These are phyloP conservation scores for Neodiprion lecontei DNA, from an alignment of 1,140 invertebrate species.

Conservation along the genomic window DNA sequence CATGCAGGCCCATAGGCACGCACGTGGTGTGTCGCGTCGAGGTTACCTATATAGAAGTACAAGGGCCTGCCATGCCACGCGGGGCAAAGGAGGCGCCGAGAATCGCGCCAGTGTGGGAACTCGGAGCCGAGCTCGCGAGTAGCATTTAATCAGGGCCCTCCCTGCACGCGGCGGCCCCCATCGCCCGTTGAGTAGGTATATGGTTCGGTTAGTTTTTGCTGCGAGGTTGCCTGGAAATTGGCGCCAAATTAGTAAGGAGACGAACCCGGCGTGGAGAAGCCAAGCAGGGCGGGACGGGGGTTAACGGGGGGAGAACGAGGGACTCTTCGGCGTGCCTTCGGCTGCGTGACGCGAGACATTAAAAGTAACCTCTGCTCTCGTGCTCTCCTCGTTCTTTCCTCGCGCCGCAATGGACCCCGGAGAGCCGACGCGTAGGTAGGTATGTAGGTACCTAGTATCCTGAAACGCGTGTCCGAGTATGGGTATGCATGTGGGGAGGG, in stretches of 20 bases:
- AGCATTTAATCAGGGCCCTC: slow-evolving; percentile 62
- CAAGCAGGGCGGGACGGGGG: slow-evolving; percentile 12
- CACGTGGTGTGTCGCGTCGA: slow-evolving; percentile 25
- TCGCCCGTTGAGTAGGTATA: slow-evolving; percentile 45
- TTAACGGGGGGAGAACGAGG: slow-evolving; percentile 41
- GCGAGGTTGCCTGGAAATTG: slow-evolving; percentile 62
- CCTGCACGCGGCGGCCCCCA: slow-evolving; percentile 34
- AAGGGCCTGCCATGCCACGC: slow-evolving; percentile 7
- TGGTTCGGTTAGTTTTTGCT: slow-evolving; percentile 63
- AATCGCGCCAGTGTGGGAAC: slow-evolving; percentile 18
- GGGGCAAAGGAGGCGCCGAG: slow-evolving; percentile 17
- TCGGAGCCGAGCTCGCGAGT: slow-evolving; percentile 41
- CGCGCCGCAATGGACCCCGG: slow-evolving; percentile 8
- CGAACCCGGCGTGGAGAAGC: slow-evolving; percentile 26
- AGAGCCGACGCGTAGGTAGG: not conserved
- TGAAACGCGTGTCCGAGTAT: not conserved
- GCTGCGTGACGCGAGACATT: slow-evolving; percentile 63
- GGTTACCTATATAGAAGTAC: slow-evolving; percentile 15
- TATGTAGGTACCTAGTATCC: not conserved
- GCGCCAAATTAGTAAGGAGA: slow-evolving; percentile 64
- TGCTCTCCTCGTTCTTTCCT: slow-evolving; percentile 38
- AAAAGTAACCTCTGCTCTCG: slow-evolving; percentile 61
- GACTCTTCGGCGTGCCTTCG: slow-evolving; percentile 42
- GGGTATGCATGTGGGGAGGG: not conserved
- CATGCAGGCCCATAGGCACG: slow-evolving; percentile 4